These are phyloP conservation scores for Ophion slaviceki DNA, from an alignment of 2,888 invertebrate genomes.

Conservation along the genomic window DNA sequence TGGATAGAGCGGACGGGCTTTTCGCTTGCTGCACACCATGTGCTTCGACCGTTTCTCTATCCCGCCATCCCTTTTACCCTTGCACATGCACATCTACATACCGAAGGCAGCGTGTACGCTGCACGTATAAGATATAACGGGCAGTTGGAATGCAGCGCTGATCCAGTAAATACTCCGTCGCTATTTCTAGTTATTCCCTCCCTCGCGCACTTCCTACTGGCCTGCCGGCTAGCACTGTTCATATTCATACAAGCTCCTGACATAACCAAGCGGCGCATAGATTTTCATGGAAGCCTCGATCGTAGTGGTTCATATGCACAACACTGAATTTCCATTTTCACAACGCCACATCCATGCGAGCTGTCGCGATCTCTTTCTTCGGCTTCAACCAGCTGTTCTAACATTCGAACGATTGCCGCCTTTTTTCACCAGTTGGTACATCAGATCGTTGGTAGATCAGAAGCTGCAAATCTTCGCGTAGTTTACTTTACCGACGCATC, in stretches of 20 bases:
- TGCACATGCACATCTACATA: constrained; percentile 2
- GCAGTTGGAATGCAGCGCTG: constrained; percentile 62
- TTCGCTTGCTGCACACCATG: constrained; percentile 52
- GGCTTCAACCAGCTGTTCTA: not conserved
- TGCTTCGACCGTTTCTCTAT: constrained; percentile 20
- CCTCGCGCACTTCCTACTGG: constrained; percentile 25
- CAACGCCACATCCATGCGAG: constrained; percentile 40
- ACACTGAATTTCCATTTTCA: constrained; percentile 66
- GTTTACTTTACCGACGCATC: constrained; percentile 20
- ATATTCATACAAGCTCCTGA: constrained; percentile 66
- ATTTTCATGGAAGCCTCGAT: constrained; percentile 69
- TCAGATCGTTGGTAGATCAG: not conserved
- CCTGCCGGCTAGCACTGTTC: constrained; percentile 57
- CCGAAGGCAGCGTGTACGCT: constrained; percentile 19
- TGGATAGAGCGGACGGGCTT: constrained; percentile 61
- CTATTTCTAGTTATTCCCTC: constrained; percentile 66
- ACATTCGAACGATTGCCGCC: not conserved
- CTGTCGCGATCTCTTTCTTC: not conserved
- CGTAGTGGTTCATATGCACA: constrained; percentile 61
- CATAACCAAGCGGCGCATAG: constrained; percentile 58
- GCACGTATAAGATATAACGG: constrained; percentile 51
- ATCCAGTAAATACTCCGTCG: constrained; percentile 58
- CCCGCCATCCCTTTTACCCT: constrained; percentile 14
- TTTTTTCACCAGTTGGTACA: not conserved
- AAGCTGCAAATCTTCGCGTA: not conserved